Conservation (phyloP, 2,797 vertebrate species). For the Enteromius anoplus region DNA sequence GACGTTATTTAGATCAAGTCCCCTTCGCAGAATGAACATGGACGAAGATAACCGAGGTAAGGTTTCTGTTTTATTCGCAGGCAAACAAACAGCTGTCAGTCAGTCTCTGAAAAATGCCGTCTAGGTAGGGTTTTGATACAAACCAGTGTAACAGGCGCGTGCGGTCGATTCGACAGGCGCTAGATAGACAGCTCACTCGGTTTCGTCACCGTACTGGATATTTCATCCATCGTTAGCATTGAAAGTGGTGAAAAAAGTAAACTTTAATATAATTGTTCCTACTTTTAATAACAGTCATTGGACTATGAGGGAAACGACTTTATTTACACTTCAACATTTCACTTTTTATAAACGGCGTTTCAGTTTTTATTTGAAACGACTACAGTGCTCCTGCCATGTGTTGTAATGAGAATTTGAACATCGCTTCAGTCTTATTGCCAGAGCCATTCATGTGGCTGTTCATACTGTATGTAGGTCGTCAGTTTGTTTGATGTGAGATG, state of each 20-base stretch:
- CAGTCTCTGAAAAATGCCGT: no score
- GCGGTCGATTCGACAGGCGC: background rate
- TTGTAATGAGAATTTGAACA: background rate
- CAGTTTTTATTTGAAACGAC: background rate
- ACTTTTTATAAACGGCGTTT: background rate
- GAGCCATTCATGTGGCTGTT: constrained; percentile 6
- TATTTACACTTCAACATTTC: background rate
- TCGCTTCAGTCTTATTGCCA: background rate
- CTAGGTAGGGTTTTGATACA: no score
- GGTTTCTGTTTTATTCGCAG: constrained; percentile 36
- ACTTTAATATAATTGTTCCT: background rate
- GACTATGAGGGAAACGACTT: background rate
- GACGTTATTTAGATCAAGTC: constrained; percentile 4
- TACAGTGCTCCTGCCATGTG: background rate
- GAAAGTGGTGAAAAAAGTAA: background rate
- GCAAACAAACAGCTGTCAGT: constrained; percentile 25
- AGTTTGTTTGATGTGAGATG: constrained; percentile 44
- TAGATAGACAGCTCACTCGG: background rate
- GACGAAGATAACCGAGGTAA: constrained; percentile 81
- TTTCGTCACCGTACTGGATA: background rate
- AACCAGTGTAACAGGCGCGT: background rate
- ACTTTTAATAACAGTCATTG: background rate
- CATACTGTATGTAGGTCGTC: constrained; percentile 42
- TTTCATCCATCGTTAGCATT: background rate
- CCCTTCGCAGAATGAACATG: constrained; percentile 64